Percentiles rank a stretch among this genome's conserved stretches.
phyloP scores from a whole-genome alignment of 2,113 vertebrate genomes.

The Hippocampus guttulatus region DNA sequence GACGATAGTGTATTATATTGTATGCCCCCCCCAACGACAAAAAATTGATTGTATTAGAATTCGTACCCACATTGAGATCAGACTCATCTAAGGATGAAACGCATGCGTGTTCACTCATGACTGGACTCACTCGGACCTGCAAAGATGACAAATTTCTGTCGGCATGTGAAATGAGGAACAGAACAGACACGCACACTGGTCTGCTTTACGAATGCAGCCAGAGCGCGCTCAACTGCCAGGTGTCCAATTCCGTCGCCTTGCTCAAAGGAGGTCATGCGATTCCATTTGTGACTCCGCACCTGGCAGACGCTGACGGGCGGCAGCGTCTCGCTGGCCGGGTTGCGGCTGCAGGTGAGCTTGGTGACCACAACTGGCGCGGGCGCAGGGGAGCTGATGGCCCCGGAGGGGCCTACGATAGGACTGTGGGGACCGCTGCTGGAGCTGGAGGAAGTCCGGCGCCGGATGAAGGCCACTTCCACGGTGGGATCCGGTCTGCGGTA shows the following conservation, averaged over 20 bases:
- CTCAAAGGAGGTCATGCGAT: neutral
- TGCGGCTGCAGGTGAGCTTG: constrained; percentile 48
- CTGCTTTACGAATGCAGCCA: no score
- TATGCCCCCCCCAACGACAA: neutral
- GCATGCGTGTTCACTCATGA: constrained; percentile 59
- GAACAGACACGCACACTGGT: neutral
- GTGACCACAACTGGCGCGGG: constrained; percentile 44
- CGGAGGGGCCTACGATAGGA: constrained; percentile 40
- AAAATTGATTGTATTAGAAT: neutral
- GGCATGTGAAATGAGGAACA: neutral
- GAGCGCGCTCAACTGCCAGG: no score
- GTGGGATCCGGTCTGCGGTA: constrained; percentile 76
- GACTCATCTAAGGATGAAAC: constrained; percentile 52
- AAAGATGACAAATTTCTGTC: neutral
- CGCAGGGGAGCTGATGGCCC: constrained; percentile 13
- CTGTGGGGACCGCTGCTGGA: constrained; percentile 67
- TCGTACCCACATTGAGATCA: constrained; percentile 60
- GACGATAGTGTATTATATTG: neutral
- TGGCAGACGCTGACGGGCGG: constrained; percentile 57
- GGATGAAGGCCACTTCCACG: constrained; percentile 90
- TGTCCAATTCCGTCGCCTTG: no score
- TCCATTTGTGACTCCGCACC: constrained; percentile 28
- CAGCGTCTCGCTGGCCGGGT: constrained; percentile 59
- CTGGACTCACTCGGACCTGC: constrained; percentile 69
- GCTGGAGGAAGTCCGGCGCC: constrained; percentile 64